A percentile compares a stretch with the other conserved stretches of the same genome.
These are phyloP conservation scores for Lagenorhynchus albirostris DNA, from an alignment of 2,113 vertebrate genomes.

Conservation along the genomic window DNA sequence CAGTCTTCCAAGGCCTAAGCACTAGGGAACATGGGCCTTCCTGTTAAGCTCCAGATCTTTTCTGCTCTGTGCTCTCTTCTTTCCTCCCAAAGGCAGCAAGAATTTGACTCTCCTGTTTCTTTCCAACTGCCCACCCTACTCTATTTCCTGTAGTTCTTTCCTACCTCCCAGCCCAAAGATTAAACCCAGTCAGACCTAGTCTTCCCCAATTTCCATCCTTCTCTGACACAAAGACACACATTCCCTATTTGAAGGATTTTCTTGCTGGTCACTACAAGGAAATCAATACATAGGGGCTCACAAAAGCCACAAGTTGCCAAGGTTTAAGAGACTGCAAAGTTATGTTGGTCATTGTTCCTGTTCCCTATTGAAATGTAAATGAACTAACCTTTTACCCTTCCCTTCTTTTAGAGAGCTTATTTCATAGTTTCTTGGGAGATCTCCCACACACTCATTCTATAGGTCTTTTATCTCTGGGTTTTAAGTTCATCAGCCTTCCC, in stretches of 20 bases:
- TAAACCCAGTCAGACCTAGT: neutral
- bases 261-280: neutral
- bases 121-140: neutral
- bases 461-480: slow-evolving; percentile 34
- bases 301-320: neutral
- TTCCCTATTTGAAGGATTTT: neutral
- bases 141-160: neutral
- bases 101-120: neutral
- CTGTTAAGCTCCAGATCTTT: neutral
- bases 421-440: neutral
- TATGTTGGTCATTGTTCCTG: slow-evolving; percentile 15
- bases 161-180: neutral
- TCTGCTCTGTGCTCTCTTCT: neutral
- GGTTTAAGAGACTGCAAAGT: neutral
- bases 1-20: neutral
- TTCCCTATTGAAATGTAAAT: slow-evolving; percentile 28
- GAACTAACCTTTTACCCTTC: neutral
- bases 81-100: neutral
- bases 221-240: neutral
- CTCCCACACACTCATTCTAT: neutral
- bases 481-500: slow-evolving; percentile 20
- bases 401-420: neutral
- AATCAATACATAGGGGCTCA: neutral
- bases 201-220: neutral
- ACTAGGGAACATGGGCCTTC: neutral